Percentiles rank a stretch among this genome's conserved stretches.
These are phyloP conservation scores for Neuroscelio doddi DNA, from an alignment of 2,888 invertebrate genomes.

Conservation along the genomic window DNA sequence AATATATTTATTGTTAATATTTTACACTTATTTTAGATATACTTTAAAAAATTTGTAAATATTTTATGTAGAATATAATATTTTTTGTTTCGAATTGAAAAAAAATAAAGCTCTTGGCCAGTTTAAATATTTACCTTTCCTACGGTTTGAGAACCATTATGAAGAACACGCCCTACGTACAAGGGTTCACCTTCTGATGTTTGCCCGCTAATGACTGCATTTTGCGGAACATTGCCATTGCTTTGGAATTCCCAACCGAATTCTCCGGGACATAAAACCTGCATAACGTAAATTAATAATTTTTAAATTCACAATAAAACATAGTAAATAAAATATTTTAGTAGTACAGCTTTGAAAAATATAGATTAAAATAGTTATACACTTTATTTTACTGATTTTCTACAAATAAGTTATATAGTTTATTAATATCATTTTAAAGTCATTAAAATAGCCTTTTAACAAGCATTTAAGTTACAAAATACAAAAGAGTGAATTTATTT, in stretches of 20 bases:
- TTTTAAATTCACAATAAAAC: background rate
- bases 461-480: too few species aligned
- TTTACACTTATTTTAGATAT: too few species aligned
- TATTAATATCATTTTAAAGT: too few species aligned
- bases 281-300: slow-evolving; percentile 27
- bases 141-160: slow-evolving; percentile 79
- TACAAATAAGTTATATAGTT: too few species aligned
- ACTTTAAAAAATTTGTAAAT: too few species aligned
- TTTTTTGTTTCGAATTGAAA: background rate
- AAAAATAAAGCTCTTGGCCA: background rate
- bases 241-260: slow-evolving; percentile 79
- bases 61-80: too few species aligned
- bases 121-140: slow-evolving; percentile 76
- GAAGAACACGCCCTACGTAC: slow-evolving; percentile 79
- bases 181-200: slow-evolving; percentile 79
- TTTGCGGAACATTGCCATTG: slow-evolving; percentile 77
- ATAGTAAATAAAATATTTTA: background rate
- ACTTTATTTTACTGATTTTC: too few species aligned
- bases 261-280: slow-evolving; percentile 78
- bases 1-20: too few species aligned
- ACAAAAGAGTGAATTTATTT: too few species aligned
- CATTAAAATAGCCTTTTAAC: too few species aligned
- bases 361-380: too few species aligned
- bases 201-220: slow-evolving; percentile 79
- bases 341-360: too few species aligned